Base-by-base conservation (phyloP, 2,113 vertebrate species). In the Calonectris borealis region DNA sequence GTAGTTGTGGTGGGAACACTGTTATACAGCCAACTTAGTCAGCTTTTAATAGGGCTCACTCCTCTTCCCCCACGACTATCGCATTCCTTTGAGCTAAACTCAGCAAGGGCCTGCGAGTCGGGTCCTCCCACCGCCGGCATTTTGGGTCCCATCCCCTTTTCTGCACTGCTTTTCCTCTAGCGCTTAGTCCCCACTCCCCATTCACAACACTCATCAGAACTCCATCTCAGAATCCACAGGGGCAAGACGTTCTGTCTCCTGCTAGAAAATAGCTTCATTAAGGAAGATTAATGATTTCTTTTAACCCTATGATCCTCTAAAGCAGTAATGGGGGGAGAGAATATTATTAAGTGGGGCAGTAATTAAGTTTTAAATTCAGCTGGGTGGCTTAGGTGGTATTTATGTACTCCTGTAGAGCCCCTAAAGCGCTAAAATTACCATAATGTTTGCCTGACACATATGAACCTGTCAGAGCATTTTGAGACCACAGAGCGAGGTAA, bases 241-340 rank as follows among this genome's bases (percentile, higher is more conserved):
- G 57, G 85, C 72, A 96, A 97, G 94, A 88, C 88, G 88, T 93
- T 95, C 93, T 90, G 85, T 96, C 90, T 96, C 92, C 92, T 92
- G 68, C 88, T 92, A 93, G 90, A 93, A 97, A 97, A 96, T 57
- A 93, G 85, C 80, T 97, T 96, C 85, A 96, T 97, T 97, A 97
- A 95, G 85, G 55, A 96, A 97, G 97, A 96, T 96, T 95, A 95
- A 97, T 95, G 85, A 86, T 94, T 96, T 94, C n/a, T 95, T 94
- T 95, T 94, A 97, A 77, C 93, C 83, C 83, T 90, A 32, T 81
- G 89, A 83, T 92, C 85, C 80, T 94, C 61, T 72, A 76, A 91
- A 92, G 93, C 68, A 94, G 44, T 57, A 68, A n/a, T 8, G 8
- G 27, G 24, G 91, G 68, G 48, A 73, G 51, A 46, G 36, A 94